Evolutionary conservation across 2,113 vertebrate species (phyloP), one percentile per base, ranked within the genome.

Genomic region (Thymallus thymallus): DNA sequence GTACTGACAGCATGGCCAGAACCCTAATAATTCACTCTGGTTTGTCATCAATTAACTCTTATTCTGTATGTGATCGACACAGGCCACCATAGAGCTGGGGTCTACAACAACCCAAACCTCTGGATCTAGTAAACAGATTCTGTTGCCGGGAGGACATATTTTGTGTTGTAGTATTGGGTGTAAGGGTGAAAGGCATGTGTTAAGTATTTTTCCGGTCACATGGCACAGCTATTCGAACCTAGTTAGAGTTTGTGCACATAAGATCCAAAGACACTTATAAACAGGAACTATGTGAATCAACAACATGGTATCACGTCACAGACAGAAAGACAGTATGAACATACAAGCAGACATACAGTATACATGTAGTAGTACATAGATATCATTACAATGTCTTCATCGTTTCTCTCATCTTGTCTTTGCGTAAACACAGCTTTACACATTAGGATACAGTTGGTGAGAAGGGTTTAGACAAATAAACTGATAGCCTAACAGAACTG

Each of bases 141-240:
- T 91, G 88, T 89, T 90, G 87, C 83, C 88, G 68, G 82, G 86
- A 91, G 82, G 74, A 80, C 60, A 68, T 30, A 51, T 80, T 48
- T 68, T 32, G 29, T 63, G 10, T 55, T 6, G 23, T 74, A 22
- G 35, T 35, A 41, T 72, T 61, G 24, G 6, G 12, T 72, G 32
- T 61, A 18, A n/a, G n/a, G n/a, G 70, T 75, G 69, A 80, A 81
- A 82, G 85, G 83, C 85, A 90, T 87, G 84, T 86, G 32, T 79
- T 70, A 76, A 88, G 86, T 87, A 26, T 76, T 67, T 20, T 61
- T 67, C 48, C 3, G 26, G 26, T 68, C 5, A 78, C 72, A 68
- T 78, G 78, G 81, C 79, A 77, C 65, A 60, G 68, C 71, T 18
- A 32, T 79, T 73, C 69, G 35, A 60, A 69, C 69, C 68, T 41